Conservation (phyloP, 2,888 invertebrate genomes). For the Rapana venosa region DNA sequence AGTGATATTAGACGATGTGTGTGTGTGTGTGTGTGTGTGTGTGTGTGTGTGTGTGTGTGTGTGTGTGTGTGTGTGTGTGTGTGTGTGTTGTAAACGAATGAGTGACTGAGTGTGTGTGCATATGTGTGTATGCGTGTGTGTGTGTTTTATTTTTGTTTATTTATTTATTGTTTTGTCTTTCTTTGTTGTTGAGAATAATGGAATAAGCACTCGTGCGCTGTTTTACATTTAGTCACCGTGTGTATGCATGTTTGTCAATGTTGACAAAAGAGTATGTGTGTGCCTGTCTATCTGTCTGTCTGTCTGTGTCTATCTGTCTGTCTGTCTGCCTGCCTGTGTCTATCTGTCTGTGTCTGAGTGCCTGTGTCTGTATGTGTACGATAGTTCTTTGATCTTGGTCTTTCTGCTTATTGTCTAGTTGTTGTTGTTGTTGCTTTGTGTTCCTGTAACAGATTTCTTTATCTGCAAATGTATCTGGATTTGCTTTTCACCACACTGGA, state of each 20-base stretch:
- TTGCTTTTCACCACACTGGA: too few relatives aligned
- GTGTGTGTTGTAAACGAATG: slow-evolving; percentile 31
- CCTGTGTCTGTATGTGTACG: neutral
- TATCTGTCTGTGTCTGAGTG: neutral
- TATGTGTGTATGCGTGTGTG: slow-evolving; percentile 19
- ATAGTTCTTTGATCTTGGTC: neutral
- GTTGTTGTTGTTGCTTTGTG: neutral
- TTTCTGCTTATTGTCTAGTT: neutral
- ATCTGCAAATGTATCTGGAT: neutral
- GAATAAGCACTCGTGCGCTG: neutral
- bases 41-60: slow-evolving; percentile 33
- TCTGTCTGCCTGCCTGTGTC: neutral
- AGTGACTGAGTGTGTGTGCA: slow-evolving; percentile 25
- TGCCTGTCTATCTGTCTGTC: neutral
- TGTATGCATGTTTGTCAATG: neutral
- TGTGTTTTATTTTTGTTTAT: neutral
- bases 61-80: slow-evolving; percentile 29
- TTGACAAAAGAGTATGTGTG: neutral
- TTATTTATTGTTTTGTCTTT: neutral
- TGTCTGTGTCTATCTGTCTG: neutral
- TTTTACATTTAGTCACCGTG: neutral
- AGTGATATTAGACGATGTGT: neutral
- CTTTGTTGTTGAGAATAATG: neutral
- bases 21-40: slow-evolving; percentile 16
- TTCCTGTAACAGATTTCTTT: neutral